These are phyloP conservation scores for Dendrolimus punctatus DNA, from an alignment of 1,140 invertebrate genomes.

Conservation along the genomic window DNA sequence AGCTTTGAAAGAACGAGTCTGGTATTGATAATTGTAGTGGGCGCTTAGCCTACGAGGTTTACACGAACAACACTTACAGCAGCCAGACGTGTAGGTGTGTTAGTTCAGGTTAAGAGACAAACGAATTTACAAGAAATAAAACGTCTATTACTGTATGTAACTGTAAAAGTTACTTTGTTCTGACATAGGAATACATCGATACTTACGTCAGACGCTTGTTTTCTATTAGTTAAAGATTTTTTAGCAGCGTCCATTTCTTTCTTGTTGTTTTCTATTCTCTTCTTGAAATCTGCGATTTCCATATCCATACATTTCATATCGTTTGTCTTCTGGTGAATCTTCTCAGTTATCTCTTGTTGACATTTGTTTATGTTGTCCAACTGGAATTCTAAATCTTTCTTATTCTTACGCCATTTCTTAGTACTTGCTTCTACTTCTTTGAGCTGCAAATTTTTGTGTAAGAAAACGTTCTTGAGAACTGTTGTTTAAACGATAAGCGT, in stretches of 20 bases:
- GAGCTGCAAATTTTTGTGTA: conserved; percentile 19
- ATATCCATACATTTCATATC: conserved; percentile 41
- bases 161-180: neutral
- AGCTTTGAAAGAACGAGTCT: too few species aligned
- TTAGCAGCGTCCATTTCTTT: conserved; percentile 30
- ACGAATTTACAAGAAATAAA: too few species aligned
- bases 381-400: conserved; percentile 51
- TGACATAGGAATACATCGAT: conserved; percentile 5
- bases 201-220: conserved; percentile 40
- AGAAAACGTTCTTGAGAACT: neutral
- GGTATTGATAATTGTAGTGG: too few species aligned
- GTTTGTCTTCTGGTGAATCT: conserved; percentile 39
- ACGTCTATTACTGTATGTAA: too few species aligned
- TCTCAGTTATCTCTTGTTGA: conserved; percentile 44
- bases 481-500: too few species aligned
- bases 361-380: conserved; percentile 35
- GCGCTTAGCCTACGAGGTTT: too few species aligned
- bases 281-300: conserved; percentile 38
- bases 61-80: too few species aligned
- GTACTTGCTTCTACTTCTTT: conserved; percentile 39
- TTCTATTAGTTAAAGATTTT: conserved; percentile 29
- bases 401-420: conserved; percentile 50
- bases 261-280: conserved; percentile 34
- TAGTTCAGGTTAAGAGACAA: too few species aligned
- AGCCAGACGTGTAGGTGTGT: too few species aligned